Evolutionary conservation across 2,797 vertebrate species (phyloP).

Genomic region (Lepus townsendii): DNA sequence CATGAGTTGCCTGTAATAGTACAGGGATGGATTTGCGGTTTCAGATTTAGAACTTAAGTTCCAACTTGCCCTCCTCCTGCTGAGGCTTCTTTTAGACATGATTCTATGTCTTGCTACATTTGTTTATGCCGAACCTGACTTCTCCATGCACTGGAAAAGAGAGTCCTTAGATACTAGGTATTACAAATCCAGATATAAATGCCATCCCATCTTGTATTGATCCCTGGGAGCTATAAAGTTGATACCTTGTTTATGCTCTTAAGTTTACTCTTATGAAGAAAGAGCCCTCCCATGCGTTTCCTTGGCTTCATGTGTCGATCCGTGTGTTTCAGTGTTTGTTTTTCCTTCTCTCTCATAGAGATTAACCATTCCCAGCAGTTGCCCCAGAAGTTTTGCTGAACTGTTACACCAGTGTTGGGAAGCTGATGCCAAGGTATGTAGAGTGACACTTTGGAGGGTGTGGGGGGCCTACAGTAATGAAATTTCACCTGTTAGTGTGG

Average conservation of each 20-base stretch:
- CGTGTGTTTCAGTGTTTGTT: constrained; percentile 46
- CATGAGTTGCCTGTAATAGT: constrained; percentile 15
- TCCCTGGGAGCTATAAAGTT: constrained; percentile 15
- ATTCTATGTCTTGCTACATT: neutral
- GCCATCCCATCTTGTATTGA: neutral
- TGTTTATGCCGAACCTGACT: neutral
- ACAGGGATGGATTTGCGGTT: neutral
- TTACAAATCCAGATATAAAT: constrained; percentile 31
- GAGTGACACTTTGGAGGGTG: neutral
- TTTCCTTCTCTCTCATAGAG: constrained; percentile 90
- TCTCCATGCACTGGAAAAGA: constrained; percentile 6
- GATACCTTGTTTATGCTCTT: neutral
- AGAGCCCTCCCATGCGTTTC: neutral
- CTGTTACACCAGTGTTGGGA: constrained; percentile 97
- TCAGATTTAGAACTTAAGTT: constrained; percentile 4
- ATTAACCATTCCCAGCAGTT: constrained; percentile 98
- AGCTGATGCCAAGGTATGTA: constrained; percentile 94
- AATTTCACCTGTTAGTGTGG: constrained; percentile 50
- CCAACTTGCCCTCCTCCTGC: constrained; percentile 21
- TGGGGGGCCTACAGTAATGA: neutral
- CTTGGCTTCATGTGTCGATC: constrained; percentile 63
- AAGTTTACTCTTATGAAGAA: neutral
- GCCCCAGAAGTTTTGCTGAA: constrained; percentile 96
- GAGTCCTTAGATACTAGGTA: constrained; percentile 15
- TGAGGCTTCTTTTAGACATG: constrained; percentile 3